A percentile compares a stretch with the other conserved stretches of the same genome.
phyloP scores from a whole-genome alignment of 2,888 invertebrate genomes.

The Melikaiella ostensackeni region DNA sequence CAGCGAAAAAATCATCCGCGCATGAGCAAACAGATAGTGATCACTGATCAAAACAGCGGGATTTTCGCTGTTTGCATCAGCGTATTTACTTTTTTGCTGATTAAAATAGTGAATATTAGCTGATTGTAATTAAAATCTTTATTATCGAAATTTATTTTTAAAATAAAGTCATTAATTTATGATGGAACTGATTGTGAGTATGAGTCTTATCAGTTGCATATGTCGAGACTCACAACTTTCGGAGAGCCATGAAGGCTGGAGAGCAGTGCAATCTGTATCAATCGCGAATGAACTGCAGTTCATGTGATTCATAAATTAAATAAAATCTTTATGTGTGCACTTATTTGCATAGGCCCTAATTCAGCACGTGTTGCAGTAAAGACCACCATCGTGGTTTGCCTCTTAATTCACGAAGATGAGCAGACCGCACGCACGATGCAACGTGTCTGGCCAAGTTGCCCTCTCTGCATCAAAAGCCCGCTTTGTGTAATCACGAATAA shows the following conservation, averaged over 20 bases:
- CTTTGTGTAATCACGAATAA: conserved; percentile 43
- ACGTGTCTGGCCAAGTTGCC: conserved; percentile 43
- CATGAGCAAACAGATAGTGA: no score
- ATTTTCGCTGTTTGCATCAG: no score
- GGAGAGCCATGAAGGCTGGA: not conserved
- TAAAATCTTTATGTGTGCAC: not conserved
- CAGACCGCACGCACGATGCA: conserved; percentile 46
- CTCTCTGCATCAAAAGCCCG: conserved; percentile 42
- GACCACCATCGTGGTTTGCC: conserved; percentile 38
- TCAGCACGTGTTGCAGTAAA: conserved; percentile 29
- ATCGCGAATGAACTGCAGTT: not conserved
- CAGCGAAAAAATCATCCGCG: not conserved
- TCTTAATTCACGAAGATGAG: conserved; percentile 47
- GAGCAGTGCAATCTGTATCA: conserved; percentile 18
- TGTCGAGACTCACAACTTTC: not conserved
- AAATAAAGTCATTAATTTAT: no score
- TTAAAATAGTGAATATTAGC: no score
- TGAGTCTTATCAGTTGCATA: conserved; percentile 1
- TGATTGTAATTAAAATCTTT: no score
- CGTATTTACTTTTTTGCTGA: no score
- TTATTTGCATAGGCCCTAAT: conserved; percentile 35
- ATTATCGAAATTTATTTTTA: no score
- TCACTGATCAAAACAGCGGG: not conserved
- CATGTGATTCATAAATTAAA: conserved; percentile 3
- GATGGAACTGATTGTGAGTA: not conserved